Evolutionary conservation across 2,113 vertebrate species (phyloP).

Genomic region (Scolopax mira): DNA sequence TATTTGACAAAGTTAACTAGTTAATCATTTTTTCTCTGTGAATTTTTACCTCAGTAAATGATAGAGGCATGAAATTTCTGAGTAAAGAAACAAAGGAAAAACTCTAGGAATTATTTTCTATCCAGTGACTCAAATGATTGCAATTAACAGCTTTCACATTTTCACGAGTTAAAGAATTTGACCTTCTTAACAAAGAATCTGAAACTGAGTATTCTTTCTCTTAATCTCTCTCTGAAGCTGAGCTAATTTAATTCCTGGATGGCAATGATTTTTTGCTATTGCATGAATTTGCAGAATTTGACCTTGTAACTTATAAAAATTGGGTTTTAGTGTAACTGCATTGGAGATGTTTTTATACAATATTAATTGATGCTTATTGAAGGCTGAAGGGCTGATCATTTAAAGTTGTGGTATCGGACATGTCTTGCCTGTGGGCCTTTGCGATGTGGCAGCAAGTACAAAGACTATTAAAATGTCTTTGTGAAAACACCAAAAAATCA

Average conservation of each 20-base stretch:
- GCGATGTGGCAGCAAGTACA: constrained; percentile 56
- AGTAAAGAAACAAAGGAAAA: neutral
- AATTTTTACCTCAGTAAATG: neutral
- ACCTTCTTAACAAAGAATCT: constrained; percentile 34
- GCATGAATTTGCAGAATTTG: neutral
- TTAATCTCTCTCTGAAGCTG: constrained; percentile 2
- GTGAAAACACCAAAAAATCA: constrained; percentile 73
- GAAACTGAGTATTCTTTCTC: neutral
- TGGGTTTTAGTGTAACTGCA: constrained; percentile 39
- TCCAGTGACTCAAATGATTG: constrained; percentile 9
- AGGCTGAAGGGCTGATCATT: constrained; percentile 61
- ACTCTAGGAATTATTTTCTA: neutral
- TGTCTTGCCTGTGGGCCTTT: constrained; percentile 58
- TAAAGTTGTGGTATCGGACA: constrained; percentile 55
- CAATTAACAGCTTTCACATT: constrained; percentile 34
- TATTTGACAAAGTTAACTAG: neutral
- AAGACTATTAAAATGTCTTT: constrained; percentile 74
- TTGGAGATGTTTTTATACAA: constrained; percentile 23
- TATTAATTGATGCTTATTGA: constrained; percentile 48
- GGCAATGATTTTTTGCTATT: neutral
- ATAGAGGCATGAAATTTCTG: neutral
- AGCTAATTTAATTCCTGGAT: constrained; percentile 38
- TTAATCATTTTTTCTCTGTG: neutral
- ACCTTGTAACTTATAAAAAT: constrained; percentile 44
- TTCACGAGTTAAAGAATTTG: constrained; percentile 18